phyloP scores from a whole-genome alignment of 23 tunicate species.

The Trididemnum clinides region DNA sequence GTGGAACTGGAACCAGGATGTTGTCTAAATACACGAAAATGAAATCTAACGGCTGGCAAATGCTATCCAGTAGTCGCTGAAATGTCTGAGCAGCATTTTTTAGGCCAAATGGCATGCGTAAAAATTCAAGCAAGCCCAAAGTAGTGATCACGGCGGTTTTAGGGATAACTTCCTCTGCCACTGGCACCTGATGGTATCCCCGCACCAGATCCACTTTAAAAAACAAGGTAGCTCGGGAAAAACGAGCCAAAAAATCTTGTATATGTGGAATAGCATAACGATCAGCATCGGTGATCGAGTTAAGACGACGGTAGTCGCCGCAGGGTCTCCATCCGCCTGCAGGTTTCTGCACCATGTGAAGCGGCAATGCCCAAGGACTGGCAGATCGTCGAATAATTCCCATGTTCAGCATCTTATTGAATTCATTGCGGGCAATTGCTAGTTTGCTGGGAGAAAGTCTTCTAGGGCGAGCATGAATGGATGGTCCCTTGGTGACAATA shows the following conservation, averaged over 20 bases:
- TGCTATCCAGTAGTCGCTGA: no score
- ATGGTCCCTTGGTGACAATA: background rate
- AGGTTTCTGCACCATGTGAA: slow-evolving; percentile 5
- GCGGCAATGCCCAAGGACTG: slow-evolving; percentile 2
- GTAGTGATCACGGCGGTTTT: background rate
- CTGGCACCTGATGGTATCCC: slow-evolving; percentile 14
- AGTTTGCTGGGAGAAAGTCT: background rate
- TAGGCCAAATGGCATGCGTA: slow-evolving; percentile 28
- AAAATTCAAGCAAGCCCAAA: slow-evolving; percentile 1
- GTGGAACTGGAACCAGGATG: no score
- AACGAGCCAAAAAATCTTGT: background rate
- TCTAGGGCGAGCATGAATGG: background rate
- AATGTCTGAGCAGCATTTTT: no score
- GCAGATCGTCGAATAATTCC: slow-evolving; percentile 1
- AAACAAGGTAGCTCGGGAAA: background rate
- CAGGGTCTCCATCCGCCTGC: slow-evolving; percentile 11
- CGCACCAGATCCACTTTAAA: background rate
- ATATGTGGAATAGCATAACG: background rate
- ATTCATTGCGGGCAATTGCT: background rate
- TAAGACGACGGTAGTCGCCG: slow-evolving; percentile 3
- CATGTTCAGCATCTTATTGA: background rate
- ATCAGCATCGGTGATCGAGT: background rate
- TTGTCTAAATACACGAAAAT: no score
- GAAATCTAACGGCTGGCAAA: no score
- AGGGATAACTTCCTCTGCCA: background rate